phyloP scores from a whole-genome alignment of 2,113 vertebrate genomes.

The Lophius piscatorius region DNA sequence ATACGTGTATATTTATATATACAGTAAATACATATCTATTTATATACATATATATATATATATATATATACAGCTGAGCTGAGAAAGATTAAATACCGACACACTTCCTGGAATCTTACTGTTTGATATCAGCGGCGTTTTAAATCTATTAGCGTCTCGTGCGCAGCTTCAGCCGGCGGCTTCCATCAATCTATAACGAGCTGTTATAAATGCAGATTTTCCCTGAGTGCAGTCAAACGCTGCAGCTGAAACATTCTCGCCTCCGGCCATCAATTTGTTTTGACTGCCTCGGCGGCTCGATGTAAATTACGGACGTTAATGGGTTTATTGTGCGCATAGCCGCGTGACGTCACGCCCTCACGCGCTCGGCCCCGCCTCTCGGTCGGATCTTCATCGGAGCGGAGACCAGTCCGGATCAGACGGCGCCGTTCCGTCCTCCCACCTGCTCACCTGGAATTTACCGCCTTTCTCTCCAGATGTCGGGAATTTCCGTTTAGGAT shows the following conservation, averaged over 20 bases:
- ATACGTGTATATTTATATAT: too few relatives aligned
- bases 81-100: neutral
- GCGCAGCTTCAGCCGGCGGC: constrained; percentile 6
- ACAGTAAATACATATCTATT: too few relatives aligned
- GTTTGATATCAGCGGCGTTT: neutral
- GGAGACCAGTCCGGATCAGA: constrained; percentile 46
- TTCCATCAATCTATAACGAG: constrained; percentile 30
- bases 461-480: constrained; percentile 17
- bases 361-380: constrained; percentile 1
- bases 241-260: constrained; percentile 14
- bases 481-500: constrained; percentile 6
- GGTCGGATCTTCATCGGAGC: constrained; percentile 15
- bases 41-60: too few relatives aligned
- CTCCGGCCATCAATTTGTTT: constrained; percentile 25
- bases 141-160: neutral
- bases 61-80: too few relatives aligned
- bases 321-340: constrained; percentile 27
- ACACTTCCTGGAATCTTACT: constrained; percentile 15
- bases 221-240: neutral
- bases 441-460: constrained; percentile 12
- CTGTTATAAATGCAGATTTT: constrained; percentile 29
- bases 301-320: constrained; percentile 14
- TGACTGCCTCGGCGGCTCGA: constrained; percentile 1
- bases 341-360: constrained; percentile 60
- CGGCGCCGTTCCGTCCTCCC: constrained; percentile 5